Percentiles rank a stretch among this genome's conserved stretches.
Conservation (phyloP, 2,113 vertebrate species). For the Leptobrachium leishanense region DNA sequence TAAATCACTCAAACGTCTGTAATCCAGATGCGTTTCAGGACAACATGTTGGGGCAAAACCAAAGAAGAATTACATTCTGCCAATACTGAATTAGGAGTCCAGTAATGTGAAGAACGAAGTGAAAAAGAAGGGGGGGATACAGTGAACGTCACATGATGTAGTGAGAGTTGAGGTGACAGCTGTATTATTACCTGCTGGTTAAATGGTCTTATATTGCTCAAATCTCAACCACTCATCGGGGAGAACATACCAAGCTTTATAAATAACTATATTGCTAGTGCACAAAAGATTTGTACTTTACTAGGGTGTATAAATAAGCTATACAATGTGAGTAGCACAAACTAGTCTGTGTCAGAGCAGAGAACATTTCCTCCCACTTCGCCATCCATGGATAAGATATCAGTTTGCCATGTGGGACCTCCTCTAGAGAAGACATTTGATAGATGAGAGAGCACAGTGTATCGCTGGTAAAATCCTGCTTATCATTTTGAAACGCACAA, state of each 20-base stretch:
- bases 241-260: background rate
- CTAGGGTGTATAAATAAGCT: background rate
- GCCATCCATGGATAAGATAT: no score
- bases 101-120: background rate
- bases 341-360: no score
- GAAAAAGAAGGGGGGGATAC: background rate
- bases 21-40: background rate
- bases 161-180: background rate
- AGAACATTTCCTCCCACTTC: no score
- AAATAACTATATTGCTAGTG: background rate
- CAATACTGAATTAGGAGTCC: background rate
- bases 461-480: no score
- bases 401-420: no score
- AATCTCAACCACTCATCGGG: background rate
- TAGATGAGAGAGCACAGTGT: no score
- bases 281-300: background rate
- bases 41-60: background rate
- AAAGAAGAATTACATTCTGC: background rate
- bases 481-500: no score
- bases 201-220: background rate
- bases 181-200: background rate
- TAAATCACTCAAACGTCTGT: no score
- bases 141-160: background rate
- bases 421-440: no score
- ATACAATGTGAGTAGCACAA: no score